These are phyloP conservation scores for Trididemnum clinides DNA, from an alignment of 23 tunicate species.

Conservation along the genomic window DNA sequence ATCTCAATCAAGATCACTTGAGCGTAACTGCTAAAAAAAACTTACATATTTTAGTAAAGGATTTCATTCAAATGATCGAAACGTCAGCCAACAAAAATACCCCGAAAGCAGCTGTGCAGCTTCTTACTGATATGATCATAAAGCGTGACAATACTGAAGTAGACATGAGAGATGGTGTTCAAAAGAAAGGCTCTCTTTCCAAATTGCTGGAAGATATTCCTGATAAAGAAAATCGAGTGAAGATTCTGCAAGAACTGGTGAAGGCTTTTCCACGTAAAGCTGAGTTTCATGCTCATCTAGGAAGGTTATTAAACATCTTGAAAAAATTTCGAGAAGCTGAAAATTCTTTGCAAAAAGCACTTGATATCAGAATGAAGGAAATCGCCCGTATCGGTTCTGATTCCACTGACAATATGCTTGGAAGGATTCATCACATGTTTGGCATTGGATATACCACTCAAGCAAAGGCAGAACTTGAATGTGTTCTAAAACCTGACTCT, in stretches of 20 bases:
- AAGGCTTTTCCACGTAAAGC: conserved; percentile 52
- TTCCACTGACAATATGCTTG: conserved; percentile 37
- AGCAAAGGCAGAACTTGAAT: neutral
- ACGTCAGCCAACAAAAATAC: neutral
- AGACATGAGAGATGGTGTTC: neutral
- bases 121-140: conserved; percentile 33
- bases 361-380: conserved; percentile 38
- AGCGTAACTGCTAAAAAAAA: neutral
- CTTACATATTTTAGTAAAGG: conserved; percentile 22
- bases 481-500: neutral
- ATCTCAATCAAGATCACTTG: neutral
- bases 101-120: neutral
- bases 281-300: conserved; percentile 64
- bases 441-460: conserved; percentile 30
- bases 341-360: conserved; percentile 25
- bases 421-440: conserved; percentile 65
- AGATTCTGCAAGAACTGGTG: conserved; percentile 18
- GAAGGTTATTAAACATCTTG: conserved; percentile 33
- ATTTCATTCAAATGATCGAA: conserved; percentile 29
- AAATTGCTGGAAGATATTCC: conserved; percentile 42
- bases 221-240: neutral
- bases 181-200: neutral
- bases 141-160: conserved; percentile 22
- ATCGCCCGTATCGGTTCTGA: neutral
- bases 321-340: conserved; percentile 32